Evolutionary conservation across 1,140 invertebrate genomes (phyloP).

Genomic region (Scaptomyza graminum): DNA sequence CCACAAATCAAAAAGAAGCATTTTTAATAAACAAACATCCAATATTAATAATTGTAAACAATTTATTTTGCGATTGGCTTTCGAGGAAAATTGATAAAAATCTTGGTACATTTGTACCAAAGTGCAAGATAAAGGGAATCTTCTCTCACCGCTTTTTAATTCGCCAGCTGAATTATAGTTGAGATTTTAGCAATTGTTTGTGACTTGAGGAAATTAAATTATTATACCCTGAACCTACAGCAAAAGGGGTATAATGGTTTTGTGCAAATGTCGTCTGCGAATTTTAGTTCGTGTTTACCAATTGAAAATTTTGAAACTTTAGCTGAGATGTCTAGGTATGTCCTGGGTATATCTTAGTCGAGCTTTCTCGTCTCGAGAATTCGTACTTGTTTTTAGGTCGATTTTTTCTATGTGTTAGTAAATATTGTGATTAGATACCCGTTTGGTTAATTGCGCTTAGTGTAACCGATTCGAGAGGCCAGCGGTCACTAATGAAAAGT

Average conservation of each 20-base stretch:
- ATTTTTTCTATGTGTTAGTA: not conserved
- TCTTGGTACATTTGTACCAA: too few species aligned
- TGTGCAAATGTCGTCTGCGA: too few species aligned
- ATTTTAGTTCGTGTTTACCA: too few species aligned
- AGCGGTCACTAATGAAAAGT: constrained; percentile 40
- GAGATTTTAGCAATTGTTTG: not conserved
- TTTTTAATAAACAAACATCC: too few species aligned
- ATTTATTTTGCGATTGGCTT: too few species aligned
- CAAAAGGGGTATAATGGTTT: too few species aligned
- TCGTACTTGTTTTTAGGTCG: not conserved
- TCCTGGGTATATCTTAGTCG: not conserved
- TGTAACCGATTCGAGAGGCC: constrained; percentile 31
- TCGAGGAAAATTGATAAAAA: too few species aligned
- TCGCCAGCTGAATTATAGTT: constrained; percentile 18
- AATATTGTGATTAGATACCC: constrained; percentile 33
- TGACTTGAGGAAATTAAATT: not conserved
- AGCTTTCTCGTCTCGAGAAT: too few species aligned
- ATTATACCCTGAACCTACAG: too few species aligned
- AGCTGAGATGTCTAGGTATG: too few species aligned
- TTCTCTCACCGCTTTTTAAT: constrained; percentile 1
- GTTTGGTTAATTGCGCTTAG: constrained; percentile 4
- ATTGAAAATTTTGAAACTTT: too few species aligned
- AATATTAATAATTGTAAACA: too few species aligned
- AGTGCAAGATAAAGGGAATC: constrained; percentile 3
- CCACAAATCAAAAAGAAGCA: not conserved